Conservation (phyloP, 2,797 vertebrate genomes). For the Pagetopsis macropterus region DNA sequence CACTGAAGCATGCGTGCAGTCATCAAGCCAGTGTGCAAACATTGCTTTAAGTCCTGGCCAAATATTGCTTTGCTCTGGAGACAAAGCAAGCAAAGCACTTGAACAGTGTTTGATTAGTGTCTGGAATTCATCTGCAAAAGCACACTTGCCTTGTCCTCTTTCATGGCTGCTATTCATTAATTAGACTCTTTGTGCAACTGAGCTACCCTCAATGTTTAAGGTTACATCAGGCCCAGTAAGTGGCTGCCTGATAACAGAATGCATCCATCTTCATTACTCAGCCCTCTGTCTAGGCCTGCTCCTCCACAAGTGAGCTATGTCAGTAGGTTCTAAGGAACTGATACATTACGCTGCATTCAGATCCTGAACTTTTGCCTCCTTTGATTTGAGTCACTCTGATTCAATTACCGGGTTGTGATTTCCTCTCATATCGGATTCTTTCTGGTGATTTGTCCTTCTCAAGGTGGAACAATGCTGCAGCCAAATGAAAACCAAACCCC, state of each 20-base stretch:
- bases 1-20: conserved; percentile 39
- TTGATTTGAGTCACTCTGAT: conserved; percentile 89
- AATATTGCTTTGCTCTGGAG: conserved; percentile 64
- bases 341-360: conserved; percentile 91
- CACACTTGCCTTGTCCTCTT: conserved; percentile 89
- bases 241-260: conserved; percentile 95
- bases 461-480: conserved; percentile 24
- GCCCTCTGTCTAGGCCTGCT: conserved; percentile 89
- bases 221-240: conserved; percentile 97
- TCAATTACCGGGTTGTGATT: conserved; percentile 89
- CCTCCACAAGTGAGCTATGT: conserved; percentile 88
- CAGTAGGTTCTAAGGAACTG: conserved; percentile 89
- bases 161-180: conserved; percentile 94
- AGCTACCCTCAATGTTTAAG: conserved; percentile 97
- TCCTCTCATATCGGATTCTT: conserved; percentile 75
- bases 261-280: conserved; percentile 98
- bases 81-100: conserved; percentile 74
- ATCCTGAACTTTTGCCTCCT: conserved; percentile 93
- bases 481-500: conserved; percentile 46
- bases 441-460: conserved; percentile 37
- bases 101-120: conserved; percentile 89
- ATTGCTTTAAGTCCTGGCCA: conserved; percentile 58
- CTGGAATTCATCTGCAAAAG: conserved; percentile 93
- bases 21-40: conserved; percentile 68
- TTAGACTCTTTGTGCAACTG: conserved; percentile 94